Percentiles rank a stretch among this genome's conserved stretches.
Conservation (phyloP, 2,888 invertebrate genomes). For the Tenthredo distinguenda region DNA sequence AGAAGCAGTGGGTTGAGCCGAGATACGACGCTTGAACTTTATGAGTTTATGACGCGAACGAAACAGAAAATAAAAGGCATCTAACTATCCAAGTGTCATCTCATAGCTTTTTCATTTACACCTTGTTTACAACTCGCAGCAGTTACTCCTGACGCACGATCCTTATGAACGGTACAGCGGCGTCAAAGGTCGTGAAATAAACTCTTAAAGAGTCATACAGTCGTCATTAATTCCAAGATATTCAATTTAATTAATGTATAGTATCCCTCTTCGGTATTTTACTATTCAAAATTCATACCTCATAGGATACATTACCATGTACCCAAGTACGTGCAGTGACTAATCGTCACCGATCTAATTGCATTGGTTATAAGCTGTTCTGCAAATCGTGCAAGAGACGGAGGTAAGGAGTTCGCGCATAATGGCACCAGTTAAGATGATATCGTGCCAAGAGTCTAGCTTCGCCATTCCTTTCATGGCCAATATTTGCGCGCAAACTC, state of each 20-base stretch:
- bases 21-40: slow-evolving; percentile 60
- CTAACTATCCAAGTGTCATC: slow-evolving; percentile 69
- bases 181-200: background rate
- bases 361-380: slow-evolving; percentile 14
- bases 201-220: background rate
- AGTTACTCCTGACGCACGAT: slow-evolving; percentile 58
- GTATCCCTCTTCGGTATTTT: background rate
- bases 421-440: slow-evolving; percentile 41
- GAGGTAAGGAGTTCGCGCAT: slow-evolving; percentile 25
- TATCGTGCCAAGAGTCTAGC: slow-evolving; percentile 36
- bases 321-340: slow-evolving; percentile 3
- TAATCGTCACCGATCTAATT: slow-evolving; percentile 33
- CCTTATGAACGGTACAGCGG: slow-evolving; percentile 49
- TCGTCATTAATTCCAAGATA: background rate
- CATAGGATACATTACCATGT: background rate
- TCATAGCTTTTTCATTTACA: slow-evolving; percentile 72
- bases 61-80: slow-evolving; percentile 65
- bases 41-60: slow-evolving; percentile 67
- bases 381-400: slow-evolving; percentile 15
- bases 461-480: background rate
- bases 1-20: slow-evolving; percentile 51
- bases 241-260: background rate
- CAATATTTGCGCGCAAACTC: slow-evolving; percentile 14
- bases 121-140: slow-evolving; percentile 69
- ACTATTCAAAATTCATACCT: background rate